These are phyloP conservation scores for Watsonalla binaria DNA, from an alignment of 2,888 invertebrate genomes.

Conservation along the genomic window DNA sequence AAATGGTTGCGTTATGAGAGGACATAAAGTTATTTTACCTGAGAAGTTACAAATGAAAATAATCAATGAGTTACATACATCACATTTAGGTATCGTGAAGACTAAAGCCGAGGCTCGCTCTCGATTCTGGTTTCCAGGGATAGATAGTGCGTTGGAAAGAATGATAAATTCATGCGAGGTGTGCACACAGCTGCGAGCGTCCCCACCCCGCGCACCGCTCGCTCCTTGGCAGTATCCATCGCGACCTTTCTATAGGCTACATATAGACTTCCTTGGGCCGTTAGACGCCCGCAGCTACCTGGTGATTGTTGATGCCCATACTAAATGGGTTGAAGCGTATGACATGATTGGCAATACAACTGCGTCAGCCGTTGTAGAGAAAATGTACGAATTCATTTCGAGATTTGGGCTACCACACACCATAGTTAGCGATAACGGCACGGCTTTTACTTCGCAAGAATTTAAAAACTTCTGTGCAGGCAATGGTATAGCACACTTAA, in stretches of 20 bases:
- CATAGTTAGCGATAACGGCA: too few relatives aligned
- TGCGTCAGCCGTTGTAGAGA: slow-evolving; percentile 14
- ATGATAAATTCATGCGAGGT: slow-evolving; percentile 7
- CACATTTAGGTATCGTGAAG: slow-evolving; percentile 10
- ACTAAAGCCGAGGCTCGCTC: slow-evolving; percentile 16
- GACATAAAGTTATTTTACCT: background rate
- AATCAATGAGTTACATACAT: slow-evolving; percentile 2
- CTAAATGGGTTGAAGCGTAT: background rate
- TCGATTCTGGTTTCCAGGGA: slow-evolving; percentile 20
- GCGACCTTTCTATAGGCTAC: background rate
- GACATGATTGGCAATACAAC: slow-evolving; percentile 1
- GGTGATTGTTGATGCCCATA: background rate
- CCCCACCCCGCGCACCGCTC: background rate
- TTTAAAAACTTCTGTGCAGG: too few relatives aligned
- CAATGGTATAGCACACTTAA: too few relatives aligned
- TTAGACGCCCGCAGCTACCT: background rate
- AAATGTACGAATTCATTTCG: slow-evolving; percentile 20
- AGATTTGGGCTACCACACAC: too few relatives aligned
- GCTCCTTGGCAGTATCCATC: background rate
- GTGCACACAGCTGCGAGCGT: slow-evolving; percentile 5
- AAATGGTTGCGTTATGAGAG: slow-evolving; percentile 4
- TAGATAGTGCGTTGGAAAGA: slow-evolving; percentile 12
- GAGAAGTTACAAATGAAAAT: background rate
- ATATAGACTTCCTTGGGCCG: background rate
- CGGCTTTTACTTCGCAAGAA: too few relatives aligned